phyloP scores from a whole-genome alignment of 2,888 invertebrate species.

The Orgyia antiqua region DNA sequence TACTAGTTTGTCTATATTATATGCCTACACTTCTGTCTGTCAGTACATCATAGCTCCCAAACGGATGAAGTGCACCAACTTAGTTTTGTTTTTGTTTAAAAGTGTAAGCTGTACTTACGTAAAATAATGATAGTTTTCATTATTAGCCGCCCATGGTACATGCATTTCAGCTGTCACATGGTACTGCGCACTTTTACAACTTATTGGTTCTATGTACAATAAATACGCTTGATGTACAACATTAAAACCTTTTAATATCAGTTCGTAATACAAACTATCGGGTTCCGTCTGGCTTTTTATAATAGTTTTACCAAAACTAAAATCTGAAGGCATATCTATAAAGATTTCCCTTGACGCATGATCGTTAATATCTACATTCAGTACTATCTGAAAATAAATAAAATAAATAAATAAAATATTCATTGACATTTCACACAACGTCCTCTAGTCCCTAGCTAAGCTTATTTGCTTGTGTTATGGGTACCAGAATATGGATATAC shows the following conservation, averaged over 20 bases:
- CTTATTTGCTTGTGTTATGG: no score
- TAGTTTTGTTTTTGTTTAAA: no score
- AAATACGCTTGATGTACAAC: conserved; percentile 79
- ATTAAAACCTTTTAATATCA: conserved; percentile 77
- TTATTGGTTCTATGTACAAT: conserved; percentile 77
- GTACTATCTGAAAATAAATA: conserved; percentile 67
- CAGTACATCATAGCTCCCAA: no score
- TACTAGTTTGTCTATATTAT: no score
- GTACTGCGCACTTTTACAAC: conserved; percentile 57
- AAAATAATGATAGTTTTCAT: conserved; percentile 78
- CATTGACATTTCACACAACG: no score
- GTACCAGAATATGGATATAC: no score
- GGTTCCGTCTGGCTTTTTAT: conserved; percentile 75
- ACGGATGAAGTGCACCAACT: no score
- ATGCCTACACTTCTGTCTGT: no score
- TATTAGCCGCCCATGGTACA: conserved; percentile 82
- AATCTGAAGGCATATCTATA: conserved; percentile 55
- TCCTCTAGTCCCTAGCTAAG: no score
- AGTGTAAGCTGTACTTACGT: conserved; percentile 80
- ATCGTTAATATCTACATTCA: conserved; percentile 82
- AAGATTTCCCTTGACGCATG: conserved; percentile 50
- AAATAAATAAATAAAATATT: no score
- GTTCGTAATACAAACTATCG: conserved; percentile 78
- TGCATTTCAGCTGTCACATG: conserved; percentile 80
- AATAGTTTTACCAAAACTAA: conserved; percentile 40